phyloP scores from a whole-genome alignment of 2,797 vertebrate genomes.

The Gadopsis marmoratus region DNA sequence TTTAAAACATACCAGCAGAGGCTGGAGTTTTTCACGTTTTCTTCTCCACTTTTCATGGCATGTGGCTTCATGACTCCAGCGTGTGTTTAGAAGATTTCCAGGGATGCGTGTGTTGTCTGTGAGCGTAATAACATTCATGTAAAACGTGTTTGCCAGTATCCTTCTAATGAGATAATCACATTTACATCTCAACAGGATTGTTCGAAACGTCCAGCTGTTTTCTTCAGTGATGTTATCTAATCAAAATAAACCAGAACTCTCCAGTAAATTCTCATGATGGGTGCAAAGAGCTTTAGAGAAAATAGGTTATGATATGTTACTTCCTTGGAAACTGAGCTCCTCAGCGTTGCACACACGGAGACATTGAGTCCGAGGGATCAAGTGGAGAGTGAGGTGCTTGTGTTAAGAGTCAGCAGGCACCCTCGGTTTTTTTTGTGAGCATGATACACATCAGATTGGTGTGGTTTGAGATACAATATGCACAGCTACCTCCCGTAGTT shows the following conservation, averaged over 20 bases:
- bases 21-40: neutral
- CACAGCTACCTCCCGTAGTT: constrained; percentile 6
- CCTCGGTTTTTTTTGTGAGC: constrained; percentile 32
- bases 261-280: neutral
- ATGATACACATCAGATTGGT: neutral
- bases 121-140: neutral
- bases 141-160: neutral
- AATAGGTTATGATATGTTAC: constrained; percentile 18
- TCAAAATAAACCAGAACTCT: constrained; percentile 2
- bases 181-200: neutral
- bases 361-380: constrained; percentile 13
- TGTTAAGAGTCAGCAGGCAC: constrained; percentile 18
- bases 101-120: constrained; percentile 7
- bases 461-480: constrained; percentile 25
- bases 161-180: neutral
- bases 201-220: neutral
- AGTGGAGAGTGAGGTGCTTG: neutral
- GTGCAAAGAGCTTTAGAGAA: neutral
- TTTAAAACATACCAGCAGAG: constrained; percentile 2
- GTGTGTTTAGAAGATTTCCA: neutral
- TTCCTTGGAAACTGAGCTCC: constrained; percentile 31
- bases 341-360: neutral
- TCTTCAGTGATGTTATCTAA: neutral
- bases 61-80: neutral
- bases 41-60: neutral